Evolutionary conservation across 2,113 vertebrate genomes (phyloP), one percentile per base, ranked within the genome.

Genomic region (Noctilio leporinus): DNA sequence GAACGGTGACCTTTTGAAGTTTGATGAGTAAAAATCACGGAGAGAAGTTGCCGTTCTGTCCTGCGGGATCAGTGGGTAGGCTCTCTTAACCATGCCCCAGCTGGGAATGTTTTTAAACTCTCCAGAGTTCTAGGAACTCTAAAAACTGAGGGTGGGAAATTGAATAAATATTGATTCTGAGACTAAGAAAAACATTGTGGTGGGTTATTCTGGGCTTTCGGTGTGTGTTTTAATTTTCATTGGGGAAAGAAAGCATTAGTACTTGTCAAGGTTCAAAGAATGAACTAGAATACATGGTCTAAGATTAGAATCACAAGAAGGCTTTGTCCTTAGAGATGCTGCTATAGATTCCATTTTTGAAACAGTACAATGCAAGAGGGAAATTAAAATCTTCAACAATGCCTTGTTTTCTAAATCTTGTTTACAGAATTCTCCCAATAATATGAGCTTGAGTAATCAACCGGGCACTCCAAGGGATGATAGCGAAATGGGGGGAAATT

Each of bases 391-490:
- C 85, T 95, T 77, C 77, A 96, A n/a, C 64, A 93, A 30, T 86
- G n/a, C 85, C 78, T 96, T 86, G 94, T 47, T 96, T 96, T 97
- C 95, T 51, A 88, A 96, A 97, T 97, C 90, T 97, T 86, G 2
- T 93, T 98, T 94, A 91, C 98, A 99, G 99, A 99, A 99, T 97
- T 99, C 99, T 98, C 99, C 99, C 95, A 99, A 99, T 97, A 99
- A 99, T 98, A 99, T 99, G 97, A 99, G 99, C 98, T 99, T 99
- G 99, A 99, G 99, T 98, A 99, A 99, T 98, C 99, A 99, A 97
- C 99, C 99, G 20, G 99, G 99, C 97, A 99, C 99, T 94, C 99
- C 99, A 89, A 99, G 99, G 94, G 99, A 99, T 98, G 99, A 99
- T 47, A 98, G 99, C 86, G 99, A 99, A 98, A 99, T 99, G 99